Evolutionary conservation across 2,888 invertebrate species (phyloP), one percentile per base, ranked within the genome.

Genomic region (Apamea epomidion): DNA sequence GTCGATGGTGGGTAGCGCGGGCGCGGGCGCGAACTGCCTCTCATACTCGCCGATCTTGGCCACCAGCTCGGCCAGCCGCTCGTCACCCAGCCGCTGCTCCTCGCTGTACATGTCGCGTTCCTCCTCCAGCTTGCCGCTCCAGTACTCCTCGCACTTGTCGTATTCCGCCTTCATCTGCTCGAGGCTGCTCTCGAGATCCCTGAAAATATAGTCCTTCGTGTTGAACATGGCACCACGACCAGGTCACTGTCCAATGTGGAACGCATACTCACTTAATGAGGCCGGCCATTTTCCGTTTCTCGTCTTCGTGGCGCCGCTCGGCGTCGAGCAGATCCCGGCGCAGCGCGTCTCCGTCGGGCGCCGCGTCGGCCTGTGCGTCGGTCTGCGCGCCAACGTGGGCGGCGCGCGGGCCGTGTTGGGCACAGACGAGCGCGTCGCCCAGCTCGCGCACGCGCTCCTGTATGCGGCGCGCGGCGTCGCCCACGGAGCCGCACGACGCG

Each of bases 81-180:
- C 98, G 93, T 98, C 98, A 84, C 97, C 98, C 71, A 98, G 97
- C 88, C 97, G 97, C 94, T 98, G 98, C 92, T 98, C 98, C 83
- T 98, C 98, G 90, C 98, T 98, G 92, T 98, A 98, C 79, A 98
- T 95, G 86, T 97, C 97, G 51, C 99, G 97, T 94, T 99, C 99
- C 84, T 98, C 98, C 72, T 98, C 98, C 80, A 99, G 95, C 94
- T 99, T 99, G 58, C 96, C 96, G 73, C 98, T 97, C 99, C 99
- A 99, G 95, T 99, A 99, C 93, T 99, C 99, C 93, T 99, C 99
- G 93, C 98, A 98, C 83, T 98, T 98, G 90, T 99, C 99, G 93
- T 98, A 98, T 92, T 99, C 99, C 69, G 97, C 97, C 90, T 98
- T 97, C 95, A 99, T 96, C 91, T 98, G 97, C 92, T 98, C 98